A percentile compares a stretch with the other conserved stretches of the same genome.
Evolutionary conservation across 2,888 invertebrate species (phyloP).

Genomic region (Leptopilina drosophilae): DNA sequence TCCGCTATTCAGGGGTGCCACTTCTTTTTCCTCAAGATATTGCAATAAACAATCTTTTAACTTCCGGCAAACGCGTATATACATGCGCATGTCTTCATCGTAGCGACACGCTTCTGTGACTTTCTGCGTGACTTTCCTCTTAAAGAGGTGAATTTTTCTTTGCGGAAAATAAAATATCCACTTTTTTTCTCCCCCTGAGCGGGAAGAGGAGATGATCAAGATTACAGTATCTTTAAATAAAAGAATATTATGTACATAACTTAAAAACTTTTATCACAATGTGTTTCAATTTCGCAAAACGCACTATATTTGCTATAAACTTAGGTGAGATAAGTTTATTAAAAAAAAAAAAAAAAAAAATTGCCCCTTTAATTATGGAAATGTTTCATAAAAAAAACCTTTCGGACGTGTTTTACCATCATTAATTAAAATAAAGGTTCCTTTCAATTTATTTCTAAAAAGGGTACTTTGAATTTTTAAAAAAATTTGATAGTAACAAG

Average conservation of each 20-base stretch:
- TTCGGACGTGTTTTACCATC: too few relatives aligned
- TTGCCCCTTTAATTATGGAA: too few relatives aligned
- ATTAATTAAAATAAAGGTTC: too few relatives aligned
- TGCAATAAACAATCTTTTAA: slow-evolving; percentile 23
- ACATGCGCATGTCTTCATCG: slow-evolving; percentile 16
- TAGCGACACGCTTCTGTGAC: slow-evolving; percentile 20
- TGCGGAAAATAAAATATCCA: slow-evolving; percentile 3
- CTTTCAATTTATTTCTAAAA: too few relatives aligned
- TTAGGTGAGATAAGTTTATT: too few relatives aligned
- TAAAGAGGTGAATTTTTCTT: slow-evolving; percentile 26
- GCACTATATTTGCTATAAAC: too few relatives aligned
- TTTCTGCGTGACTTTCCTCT: slow-evolving; percentile 25
- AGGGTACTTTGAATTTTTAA: too few relatives aligned
- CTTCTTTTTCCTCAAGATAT: slow-evolving; percentile 15
- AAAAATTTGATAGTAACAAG: too few relatives aligned
- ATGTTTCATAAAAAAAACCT: too few relatives aligned
- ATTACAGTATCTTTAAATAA: neutral
- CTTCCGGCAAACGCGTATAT: slow-evolving; percentile 11
- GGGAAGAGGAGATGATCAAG: neutral
- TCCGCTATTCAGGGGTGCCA: neutral
- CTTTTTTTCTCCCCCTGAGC: neutral
- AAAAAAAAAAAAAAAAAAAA: too few relatives aligned
- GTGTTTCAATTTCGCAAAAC: neutral
- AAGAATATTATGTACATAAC: neutral
- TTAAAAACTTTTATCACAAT: neutral